Conservation (phyloP, 2,888 invertebrate genomes). For the Schizaphis graminum region DNA sequence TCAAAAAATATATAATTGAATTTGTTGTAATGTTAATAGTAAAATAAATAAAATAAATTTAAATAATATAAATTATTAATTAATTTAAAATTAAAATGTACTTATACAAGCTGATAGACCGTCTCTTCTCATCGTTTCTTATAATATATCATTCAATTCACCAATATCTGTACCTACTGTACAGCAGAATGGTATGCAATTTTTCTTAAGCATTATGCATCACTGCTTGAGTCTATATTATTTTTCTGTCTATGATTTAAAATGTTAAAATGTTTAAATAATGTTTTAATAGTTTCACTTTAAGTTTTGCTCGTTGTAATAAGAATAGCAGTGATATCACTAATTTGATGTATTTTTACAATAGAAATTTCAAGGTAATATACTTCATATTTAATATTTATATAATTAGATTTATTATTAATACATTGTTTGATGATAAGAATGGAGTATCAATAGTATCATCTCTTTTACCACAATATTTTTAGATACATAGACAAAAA, state of each 20-base stretch:
- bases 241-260: not conserved
- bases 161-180: too few relatives aligned
- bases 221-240: not conserved
- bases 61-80: too few relatives aligned
- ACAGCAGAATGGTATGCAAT: too few relatives aligned
- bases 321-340: not conserved
- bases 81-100: too few relatives aligned
- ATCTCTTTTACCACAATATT: not conserved
- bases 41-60: too few relatives aligned
- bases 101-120: too few relatives aligned
- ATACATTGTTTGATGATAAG: not conserved
- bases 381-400: not conserved
- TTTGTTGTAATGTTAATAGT: too few relatives aligned
- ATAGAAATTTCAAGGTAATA: not conserved
- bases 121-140: too few relatives aligned
- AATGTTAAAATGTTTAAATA: too few relatives aligned
- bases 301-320: not conserved
- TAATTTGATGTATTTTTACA: not conserved
- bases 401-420: not conserved
- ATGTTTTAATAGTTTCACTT: not conserved
- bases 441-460: not conserved
- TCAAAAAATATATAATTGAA: too few relatives aligned
- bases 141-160: too few relatives aligned
- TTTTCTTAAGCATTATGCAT: not conserved
- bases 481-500: not conserved